Percentiles rank a stretch among this genome's conserved stretches.
Conservation (phyloP, 2,113 vertebrate species). For the Pelmatolapia mariae region DNA sequence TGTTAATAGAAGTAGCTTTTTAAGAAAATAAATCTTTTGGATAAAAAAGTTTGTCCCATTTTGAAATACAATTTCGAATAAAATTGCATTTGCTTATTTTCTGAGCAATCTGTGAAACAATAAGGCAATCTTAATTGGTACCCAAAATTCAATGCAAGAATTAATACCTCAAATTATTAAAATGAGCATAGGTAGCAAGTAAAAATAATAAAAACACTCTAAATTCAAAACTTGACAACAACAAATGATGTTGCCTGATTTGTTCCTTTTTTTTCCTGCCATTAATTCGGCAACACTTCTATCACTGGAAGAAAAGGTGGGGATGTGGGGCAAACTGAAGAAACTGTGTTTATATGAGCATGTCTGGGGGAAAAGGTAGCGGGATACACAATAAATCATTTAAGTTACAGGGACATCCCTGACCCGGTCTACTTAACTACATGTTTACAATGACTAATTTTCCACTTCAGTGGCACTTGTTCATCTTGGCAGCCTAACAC, state of each 20-base stretch:
- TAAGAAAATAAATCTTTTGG: background rate
- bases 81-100: background rate
- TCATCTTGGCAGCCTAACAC: background rate
- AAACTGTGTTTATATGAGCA: background rate
- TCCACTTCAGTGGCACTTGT: background rate
- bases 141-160: background rate
- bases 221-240: background rate
- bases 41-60: background rate
- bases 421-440: background rate
- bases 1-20: background rate
- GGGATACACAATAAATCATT: background rate
- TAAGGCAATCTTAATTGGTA: background rate
- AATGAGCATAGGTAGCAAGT: background rate
- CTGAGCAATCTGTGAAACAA: background rate
- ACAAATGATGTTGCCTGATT: background rate
- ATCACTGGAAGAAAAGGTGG: background rate
- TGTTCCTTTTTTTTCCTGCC: background rate
- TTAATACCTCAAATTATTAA: background rate
- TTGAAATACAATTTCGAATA: background rate
- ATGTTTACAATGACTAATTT: slow-evolving; percentile 21
- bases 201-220: background rate
- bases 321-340: background rate
- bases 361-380: background rate
- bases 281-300: background rate
- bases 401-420: background rate